Conservation (phyloP, 2,113 vertebrate species). For the Gadus macrocephalus region DNA sequence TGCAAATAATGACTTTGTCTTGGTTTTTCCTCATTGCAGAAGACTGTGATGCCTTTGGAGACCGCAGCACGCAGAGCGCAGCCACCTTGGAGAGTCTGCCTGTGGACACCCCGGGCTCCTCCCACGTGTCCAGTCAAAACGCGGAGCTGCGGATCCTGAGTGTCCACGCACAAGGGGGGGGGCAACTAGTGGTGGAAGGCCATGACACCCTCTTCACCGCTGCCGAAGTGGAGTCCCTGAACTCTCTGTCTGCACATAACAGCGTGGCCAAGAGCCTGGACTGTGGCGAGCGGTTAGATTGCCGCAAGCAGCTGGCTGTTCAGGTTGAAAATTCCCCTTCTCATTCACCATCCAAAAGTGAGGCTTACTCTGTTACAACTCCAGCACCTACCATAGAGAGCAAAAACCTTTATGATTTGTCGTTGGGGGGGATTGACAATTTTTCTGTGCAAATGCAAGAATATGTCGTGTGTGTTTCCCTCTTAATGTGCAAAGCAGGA, state of each 20-base stretch:
- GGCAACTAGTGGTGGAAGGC: conserved; percentile 19
- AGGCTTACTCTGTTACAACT: conserved; percentile 1
- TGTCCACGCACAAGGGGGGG: conserved; percentile 50
- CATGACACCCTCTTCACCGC: conserved; percentile 37
- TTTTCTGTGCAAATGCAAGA: not conserved
- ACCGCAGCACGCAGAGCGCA: conserved; percentile 9
- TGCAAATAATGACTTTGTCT: no score
- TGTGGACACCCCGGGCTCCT: conserved; percentile 21
- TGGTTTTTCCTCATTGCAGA: conserved; percentile 25
- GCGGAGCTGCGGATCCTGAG: conserved; percentile 51
- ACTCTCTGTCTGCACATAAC: no score
- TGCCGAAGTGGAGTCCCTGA: conserved; percentile 43
- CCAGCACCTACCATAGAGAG: not conserved
- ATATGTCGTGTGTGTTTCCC: not conserved
- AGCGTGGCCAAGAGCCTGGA: no score
- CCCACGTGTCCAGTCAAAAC: conserved; percentile 9
- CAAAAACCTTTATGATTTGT: no score
- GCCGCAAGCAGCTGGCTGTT: no score
- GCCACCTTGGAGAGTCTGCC: conserved; percentile 19
- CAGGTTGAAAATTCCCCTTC: no score
- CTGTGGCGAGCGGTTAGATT: no score
- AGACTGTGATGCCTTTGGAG: conserved; percentile 29
- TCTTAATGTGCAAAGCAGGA: conserved; percentile 43
- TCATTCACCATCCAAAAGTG: no score
- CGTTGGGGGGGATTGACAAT: no score